Evolutionary conservation across 1,140 invertebrate genomes (phyloP).

Genomic region (Magallana gigas): DNA sequence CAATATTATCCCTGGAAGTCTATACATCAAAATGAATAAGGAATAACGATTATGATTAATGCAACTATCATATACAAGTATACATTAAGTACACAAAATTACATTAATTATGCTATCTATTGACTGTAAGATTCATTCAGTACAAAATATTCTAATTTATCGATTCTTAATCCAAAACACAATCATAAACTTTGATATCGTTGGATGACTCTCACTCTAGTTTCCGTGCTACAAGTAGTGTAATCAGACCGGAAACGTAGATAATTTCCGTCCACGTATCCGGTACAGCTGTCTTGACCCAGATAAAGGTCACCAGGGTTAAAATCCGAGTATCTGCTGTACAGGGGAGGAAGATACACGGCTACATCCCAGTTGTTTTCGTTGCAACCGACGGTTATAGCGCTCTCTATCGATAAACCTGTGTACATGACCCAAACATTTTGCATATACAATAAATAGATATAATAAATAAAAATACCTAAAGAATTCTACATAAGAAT

Average conservation of each 20-base stretch:
- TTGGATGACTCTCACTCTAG: background rate
- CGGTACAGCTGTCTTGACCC: conserved; percentile 39
- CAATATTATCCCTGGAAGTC: background rate
- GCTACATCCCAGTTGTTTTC: conserved; percentile 32
- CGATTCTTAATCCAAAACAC: too few relatives aligned
- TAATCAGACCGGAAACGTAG: conserved; percentile 33
- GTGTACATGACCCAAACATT: too few relatives aligned
- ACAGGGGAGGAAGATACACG: conserved; percentile 1
- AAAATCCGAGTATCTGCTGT: conserved; percentile 26
- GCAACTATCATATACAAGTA: too few relatives aligned
- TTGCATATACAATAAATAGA: too few relatives aligned
- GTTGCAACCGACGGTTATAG: background rate
- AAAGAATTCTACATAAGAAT: too few relatives aligned
- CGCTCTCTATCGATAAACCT: background rate
- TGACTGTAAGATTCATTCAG: too few relatives aligned
- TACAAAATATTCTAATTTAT: too few relatives aligned
- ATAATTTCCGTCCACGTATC: conserved; percentile 33
- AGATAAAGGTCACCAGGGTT: conserved; percentile 38
- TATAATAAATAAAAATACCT: too few relatives aligned
- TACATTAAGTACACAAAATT: too few relatives aligned
- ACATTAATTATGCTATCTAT: too few relatives aligned
- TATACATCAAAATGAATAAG: background rate
- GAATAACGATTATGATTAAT: too few relatives aligned
- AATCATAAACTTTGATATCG: too few relatives aligned
- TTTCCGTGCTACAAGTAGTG: conserved; percentile 11